These are phyloP conservation scores for Acanthoscelides obtectus DNA, from an alignment of 2,888 invertebrate species.

Conservation along the genomic window DNA sequence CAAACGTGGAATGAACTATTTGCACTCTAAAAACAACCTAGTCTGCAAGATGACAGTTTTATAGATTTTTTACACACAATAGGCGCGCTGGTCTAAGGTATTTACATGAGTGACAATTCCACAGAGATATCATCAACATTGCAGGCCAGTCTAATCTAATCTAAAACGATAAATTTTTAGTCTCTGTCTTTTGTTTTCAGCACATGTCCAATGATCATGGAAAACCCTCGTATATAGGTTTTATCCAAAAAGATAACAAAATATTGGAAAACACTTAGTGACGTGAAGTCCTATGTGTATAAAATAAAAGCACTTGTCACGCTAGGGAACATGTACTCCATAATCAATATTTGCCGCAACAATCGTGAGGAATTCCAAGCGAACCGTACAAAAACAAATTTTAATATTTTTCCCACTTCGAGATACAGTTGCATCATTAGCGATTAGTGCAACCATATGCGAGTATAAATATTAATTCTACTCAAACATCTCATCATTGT, in stretches of 20 bases:
- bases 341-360: not conserved
- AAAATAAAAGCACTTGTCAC: not conserved
- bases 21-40: no score
- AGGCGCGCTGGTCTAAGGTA: no score
- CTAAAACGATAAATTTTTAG: no score
- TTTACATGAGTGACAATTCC: no score
- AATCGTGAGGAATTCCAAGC: not conserved
- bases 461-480: not conserved
- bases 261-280: not conserved
- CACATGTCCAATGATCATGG: no score
- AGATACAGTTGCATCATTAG: not conserved
- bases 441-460: not conserved
- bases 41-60: no score
- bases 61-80: no score
- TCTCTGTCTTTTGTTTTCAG: no score
- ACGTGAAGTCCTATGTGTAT: not conserved
- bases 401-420: not conserved
- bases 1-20: no score
- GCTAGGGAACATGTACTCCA: not conserved
- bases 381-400: not conserved
- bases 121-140: no score
- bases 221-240: not conserved
- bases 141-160: no score
- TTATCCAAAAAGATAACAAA: not conserved
- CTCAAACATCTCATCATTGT: not conserved